Evolutionary conservation across 2,888 invertebrate species (phyloP).

Genomic region (Phymatocera aterrima): DNA sequence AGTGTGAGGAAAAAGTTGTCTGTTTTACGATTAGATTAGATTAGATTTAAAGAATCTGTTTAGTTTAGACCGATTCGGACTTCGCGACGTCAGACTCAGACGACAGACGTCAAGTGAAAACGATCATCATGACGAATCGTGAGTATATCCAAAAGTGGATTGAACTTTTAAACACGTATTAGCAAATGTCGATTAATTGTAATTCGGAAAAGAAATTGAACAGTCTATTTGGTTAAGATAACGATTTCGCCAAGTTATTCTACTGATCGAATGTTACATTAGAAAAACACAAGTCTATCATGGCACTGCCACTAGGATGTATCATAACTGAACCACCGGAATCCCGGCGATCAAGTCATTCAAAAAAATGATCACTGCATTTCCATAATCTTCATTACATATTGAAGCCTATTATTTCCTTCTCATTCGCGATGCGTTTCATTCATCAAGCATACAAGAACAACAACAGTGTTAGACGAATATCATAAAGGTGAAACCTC

Average conservation of each 20-base stretch:
- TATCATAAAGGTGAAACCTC: no score
- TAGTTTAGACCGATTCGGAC: background rate
- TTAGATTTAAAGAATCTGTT: no score
- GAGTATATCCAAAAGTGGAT: background rate
- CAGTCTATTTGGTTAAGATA: background rate
- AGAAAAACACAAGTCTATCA: background rate
- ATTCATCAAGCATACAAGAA: no score
- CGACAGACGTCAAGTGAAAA: slow-evolving; percentile 8
- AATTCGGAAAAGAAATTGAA: background rate
- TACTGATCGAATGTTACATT: background rate
- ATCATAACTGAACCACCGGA: background rate
- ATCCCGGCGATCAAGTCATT: slow-evolving; percentile 4
- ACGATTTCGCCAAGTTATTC: background rate
- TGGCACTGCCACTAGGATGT: background rate
- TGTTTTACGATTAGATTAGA: no score
- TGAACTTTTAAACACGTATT: background rate
- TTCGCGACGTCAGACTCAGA: slow-evolving; percentile 4
- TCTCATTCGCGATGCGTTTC: no score
- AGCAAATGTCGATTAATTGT: background rate
- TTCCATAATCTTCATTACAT: background rate
- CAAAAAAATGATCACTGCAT: background rate
- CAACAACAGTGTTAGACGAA: no score
- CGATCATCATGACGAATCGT: slow-evolving; percentile 18
- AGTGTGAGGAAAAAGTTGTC: background rate
- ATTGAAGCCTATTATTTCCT: no score